Percentiles rank a stretch among this genome's conserved stretches.
phyloP scores from a whole-genome alignment of 1,140 invertebrate genomes.

The Lineus longissimus region DNA sequence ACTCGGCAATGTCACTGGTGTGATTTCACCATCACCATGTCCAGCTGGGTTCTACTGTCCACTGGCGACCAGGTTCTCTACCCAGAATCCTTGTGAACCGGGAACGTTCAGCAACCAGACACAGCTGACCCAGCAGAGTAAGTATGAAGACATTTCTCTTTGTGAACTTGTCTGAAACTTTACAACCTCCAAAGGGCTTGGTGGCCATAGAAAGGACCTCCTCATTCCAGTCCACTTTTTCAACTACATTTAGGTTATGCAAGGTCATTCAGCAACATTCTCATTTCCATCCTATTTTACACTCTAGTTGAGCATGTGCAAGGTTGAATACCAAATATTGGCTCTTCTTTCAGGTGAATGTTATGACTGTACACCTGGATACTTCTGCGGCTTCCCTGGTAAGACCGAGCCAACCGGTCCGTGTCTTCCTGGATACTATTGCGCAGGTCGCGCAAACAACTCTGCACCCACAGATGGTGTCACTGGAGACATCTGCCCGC shows the following conservation, averaged over 20 bases:
- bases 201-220: too few species aligned
- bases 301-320: too few species aligned
- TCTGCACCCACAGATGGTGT: neutral
- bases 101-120: conserved; percentile 31
- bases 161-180: too few species aligned
- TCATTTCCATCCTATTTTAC: too few species aligned
- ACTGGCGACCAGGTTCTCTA: conserved; percentile 29
- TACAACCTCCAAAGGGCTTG: too few species aligned
- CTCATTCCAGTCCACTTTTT: too few species aligned
- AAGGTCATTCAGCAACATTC: too few species aligned
- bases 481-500: conserved; percentile 7
- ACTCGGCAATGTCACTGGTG: conserved; percentile 37
- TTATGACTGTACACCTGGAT: conserved; percentile 12
- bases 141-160: conserved; percentile 9
- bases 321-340: neutral
- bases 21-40: conserved; percentile 32
- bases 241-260: too few species aligned
- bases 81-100: conserved; percentile 35
- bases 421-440: conserved; percentile 18
- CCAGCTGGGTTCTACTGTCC: conserved; percentile 43
- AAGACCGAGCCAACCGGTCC: conserved; percentile 11
- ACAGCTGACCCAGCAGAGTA: conserved; percentile 25
- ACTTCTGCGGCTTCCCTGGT: conserved; percentile 18
- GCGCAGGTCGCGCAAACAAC: conserved; percentile 7
- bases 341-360: conserved; percentile 6